Evolutionary conservation across 2,113 vertebrate species (phyloP).

Genomic region (Columba janthina): DNA sequence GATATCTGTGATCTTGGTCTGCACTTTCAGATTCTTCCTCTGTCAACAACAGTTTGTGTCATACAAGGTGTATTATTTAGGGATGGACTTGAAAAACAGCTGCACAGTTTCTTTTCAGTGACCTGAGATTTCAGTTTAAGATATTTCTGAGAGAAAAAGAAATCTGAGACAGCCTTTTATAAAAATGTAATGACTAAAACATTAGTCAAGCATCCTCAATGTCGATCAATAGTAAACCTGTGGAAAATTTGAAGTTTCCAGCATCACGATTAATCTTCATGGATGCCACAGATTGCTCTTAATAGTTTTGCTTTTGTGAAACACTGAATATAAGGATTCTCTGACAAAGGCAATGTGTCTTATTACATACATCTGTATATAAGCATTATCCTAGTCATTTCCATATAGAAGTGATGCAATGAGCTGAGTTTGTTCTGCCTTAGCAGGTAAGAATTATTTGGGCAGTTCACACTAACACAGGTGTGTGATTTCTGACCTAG

Average conservation of each 20-base stretch:
- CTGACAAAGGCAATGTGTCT: neutral
- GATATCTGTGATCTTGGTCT: neutral
- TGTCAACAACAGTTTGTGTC: neutral
- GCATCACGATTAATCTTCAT: neutral
- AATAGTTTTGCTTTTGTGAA: neutral
- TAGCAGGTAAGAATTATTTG: neutral
- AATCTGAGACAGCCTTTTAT: neutral
- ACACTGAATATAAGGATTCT: neutral
- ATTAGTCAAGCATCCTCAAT: neutral
- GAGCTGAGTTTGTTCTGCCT: neutral
- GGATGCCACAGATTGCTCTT: rapidly evolving
- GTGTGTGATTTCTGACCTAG: neutral
- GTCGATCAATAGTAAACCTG: neutral
- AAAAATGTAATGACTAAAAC: neutral
- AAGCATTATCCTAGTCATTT: neutral
- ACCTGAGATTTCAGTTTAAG: neutral
- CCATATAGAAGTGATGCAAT: neutral
- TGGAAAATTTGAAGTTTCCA: neutral
- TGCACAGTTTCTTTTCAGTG: neutral
- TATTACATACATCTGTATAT: neutral
- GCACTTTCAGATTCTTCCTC: neutral
- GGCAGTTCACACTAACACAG: neutral
- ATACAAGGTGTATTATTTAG: too few species aligned
- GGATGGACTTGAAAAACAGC: neutral
- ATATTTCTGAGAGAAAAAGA: neutral